Base-by-base conservation (phyloP, 2,888 invertebrate genomes). In the Gastrophysa polygoni region DNA sequence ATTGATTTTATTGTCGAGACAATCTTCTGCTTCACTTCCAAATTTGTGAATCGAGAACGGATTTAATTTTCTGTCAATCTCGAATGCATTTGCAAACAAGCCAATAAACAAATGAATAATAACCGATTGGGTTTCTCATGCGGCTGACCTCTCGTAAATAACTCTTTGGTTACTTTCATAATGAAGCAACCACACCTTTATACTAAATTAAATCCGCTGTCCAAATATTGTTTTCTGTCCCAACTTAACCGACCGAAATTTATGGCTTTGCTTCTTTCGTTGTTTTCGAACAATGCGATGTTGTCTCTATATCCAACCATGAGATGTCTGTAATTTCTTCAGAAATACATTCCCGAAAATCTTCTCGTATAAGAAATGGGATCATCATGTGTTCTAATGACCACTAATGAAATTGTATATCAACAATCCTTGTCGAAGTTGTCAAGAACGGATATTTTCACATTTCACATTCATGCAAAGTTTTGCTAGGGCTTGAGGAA, bases 21-120 rank as follows among this genome's bases (percentile, higher is more conserved):
- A n/a, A n/a, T n/a, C n/a, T n/a, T n/a, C n/a, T n/a, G n/a, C n/a
- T n/a, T n/a, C n/a, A n/a, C n/a, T n/a, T n/a, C n/a, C n/a, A n/a
- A n/a, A n/a, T n/a, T n/a, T n/a, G n/a, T 49, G 49, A 14, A 49
- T 14, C 24, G n/a, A 17, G 20, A 46, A n/a, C 20, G 18, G 20
- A 16, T 49, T 21, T 16, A 32, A n/a, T 48, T 49, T 48, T 48
- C 16, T 48, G n/a, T 14, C 20, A 7, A 28, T 57, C 50, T 34
- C n/a, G 44, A 58, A 58, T 58, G 51, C 21, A 32, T 56, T 52
- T 43, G 48, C 58, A 49, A 54, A 67, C 65, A 59, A 66, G 68
- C 63, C 65, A 66, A 66, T 68, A 68, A 68, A 67, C 67, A 68
- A 68, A 67, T 68, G 68, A 68, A 68, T 65, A 68, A 68, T 67